Conservation (phyloP, 2,888 invertebrate genomes). For the Philopedon plagiatum region DNA sequence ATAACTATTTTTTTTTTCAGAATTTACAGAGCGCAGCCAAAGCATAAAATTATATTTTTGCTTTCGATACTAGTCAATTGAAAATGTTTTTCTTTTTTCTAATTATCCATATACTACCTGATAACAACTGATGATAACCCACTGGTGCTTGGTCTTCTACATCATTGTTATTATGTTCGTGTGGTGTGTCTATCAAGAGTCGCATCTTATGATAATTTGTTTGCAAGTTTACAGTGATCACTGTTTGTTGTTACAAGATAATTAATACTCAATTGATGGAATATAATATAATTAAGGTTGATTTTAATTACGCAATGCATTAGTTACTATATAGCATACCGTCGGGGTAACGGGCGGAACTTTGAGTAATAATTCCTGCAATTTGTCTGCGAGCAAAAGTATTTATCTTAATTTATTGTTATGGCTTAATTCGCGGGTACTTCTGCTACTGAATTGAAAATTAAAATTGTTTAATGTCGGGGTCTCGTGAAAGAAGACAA, state of each 20-base stretch:
- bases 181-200: neutral
- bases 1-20: too few relatives aligned
- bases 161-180: neutral
- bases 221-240: slow-evolving; percentile 17
- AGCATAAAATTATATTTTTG: too few relatives aligned
- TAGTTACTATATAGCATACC: slow-evolving; percentile 35
- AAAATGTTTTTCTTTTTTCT: neutral
- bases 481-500: too few relatives aligned
- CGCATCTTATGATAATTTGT: slow-evolving; percentile 6
- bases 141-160: neutral
- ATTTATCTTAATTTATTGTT: too few relatives aligned
- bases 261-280: slow-evolving; percentile 28
- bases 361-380: slow-evolving; percentile 8
- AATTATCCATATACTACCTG: neutral
- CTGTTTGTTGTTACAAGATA: slow-evolving; percentile 13
- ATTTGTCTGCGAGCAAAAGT: neutral
- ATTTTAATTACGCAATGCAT: slow-evolving; percentile 35
- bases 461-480: too few relatives aligned
- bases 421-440: too few relatives aligned
- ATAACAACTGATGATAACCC: too few relatives aligned
- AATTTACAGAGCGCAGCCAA: too few relatives aligned
- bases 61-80: neutral
- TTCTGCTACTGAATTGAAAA: too few relatives aligned
- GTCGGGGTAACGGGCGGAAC: slow-evolving; percentile 36
- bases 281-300: slow-evolving; percentile 33